These are phyloP conservation scores for Macrotrachela quadricornifera DNA, from an alignment of 1,140 invertebrate genomes.

Conservation along the genomic window DNA sequence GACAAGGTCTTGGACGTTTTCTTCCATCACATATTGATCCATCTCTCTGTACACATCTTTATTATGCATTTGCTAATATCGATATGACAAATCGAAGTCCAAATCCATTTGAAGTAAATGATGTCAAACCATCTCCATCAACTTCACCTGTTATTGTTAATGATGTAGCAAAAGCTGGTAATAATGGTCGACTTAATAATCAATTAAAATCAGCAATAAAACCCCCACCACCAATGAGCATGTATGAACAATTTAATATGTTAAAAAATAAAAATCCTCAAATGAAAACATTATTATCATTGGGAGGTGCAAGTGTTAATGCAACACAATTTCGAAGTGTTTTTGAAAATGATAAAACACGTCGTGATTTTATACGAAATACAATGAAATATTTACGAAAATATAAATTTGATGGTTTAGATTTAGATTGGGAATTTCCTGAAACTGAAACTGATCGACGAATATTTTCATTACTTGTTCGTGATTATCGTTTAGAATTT, in stretches of 20 bases:
- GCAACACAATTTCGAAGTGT: slow-evolving; percentile 40
- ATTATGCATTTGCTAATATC: slow-evolving; percentile 66
- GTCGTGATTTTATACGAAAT: slow-evolving; percentile 14
- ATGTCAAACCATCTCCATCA: slow-evolving; percentile 26
- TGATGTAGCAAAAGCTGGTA: background rate
- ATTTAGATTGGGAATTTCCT: slow-evolving; percentile 91
- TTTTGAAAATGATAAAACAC: slow-evolving; percentile 1
- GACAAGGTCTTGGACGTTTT: slow-evolving; percentile 61
- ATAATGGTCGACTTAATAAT: slow-evolving; percentile 34
- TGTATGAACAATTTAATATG: slow-evolving; percentile 51
- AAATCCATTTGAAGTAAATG: slow-evolving; percentile 47
- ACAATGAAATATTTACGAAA: slow-evolving; percentile 64
- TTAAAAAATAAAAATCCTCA: slow-evolving; percentile 78
- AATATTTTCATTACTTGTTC: slow-evolving; percentile 11
- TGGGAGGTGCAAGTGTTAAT: slow-evolving; percentile 88
- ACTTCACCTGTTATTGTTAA: slow-evolving; percentile 50
- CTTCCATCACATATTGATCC: slow-evolving; percentile 64
- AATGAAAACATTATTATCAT: slow-evolving; percentile 68
- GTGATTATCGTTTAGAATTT: slow-evolving; percentile 71
- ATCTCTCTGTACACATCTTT: slow-evolving; percentile 65
- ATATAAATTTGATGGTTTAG: slow-evolving; percentile 80
- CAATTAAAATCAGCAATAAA: background rate
- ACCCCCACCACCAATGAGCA: background rate
- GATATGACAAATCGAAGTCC: slow-evolving; percentile 42
- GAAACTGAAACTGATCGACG: slow-evolving; percentile 53